Percentiles rank a stretch among this genome's conserved stretches.
phyloP scores from a whole-genome alignment of 2,888 invertebrate species.

The Carterocephalus palaemon region DNA sequence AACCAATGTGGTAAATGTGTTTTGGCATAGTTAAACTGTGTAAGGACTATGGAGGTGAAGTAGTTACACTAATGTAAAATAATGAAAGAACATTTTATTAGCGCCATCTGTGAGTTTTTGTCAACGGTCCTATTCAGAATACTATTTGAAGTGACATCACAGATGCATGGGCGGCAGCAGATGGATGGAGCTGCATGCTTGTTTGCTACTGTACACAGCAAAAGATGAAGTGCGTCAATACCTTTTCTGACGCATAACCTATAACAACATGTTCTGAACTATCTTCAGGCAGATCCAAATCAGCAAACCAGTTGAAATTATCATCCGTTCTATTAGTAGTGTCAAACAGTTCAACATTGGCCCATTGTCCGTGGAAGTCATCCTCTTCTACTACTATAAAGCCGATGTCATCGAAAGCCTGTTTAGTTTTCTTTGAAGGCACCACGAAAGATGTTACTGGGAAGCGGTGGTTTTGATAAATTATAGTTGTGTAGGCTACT shows the following conservation, averaged over 20 bases:
- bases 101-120: too few relatives aligned
- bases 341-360: slow-evolving; percentile 33
- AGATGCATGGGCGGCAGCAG: too few relatives aligned
- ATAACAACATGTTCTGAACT: slow-evolving; percentile 40
- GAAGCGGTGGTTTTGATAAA: slow-evolving; percentile 37
- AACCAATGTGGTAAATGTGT: too few relatives aligned
- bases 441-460: slow-evolving; percentile 44
- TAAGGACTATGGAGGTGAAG: too few relatives aligned
- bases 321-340: slow-evolving; percentile 45
- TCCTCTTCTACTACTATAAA: slow-evolving; percentile 44
- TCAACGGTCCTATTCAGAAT: too few relatives aligned
- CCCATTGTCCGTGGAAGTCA: slow-evolving; percentile 35
- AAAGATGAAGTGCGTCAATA: too few relatives aligned
- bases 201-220: too few relatives aligned
- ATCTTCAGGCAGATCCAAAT: slow-evolving; percentile 29
- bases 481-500: slow-evolving; percentile 43
- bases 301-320: slow-evolving; percentile 45
- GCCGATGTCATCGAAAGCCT: slow-evolving; percentile 55
- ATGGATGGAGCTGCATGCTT: too few relatives aligned
- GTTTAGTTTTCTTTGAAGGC: slow-evolving; percentile 43
- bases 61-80: too few relatives aligned
- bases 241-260: slow-evolving; percentile 51
- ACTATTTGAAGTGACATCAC: too few relatives aligned
- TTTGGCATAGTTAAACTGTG: too few relatives aligned
- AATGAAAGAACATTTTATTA: too few relatives aligned